Evolutionary conservation across 2,113 vertebrate species (phyloP).

Genomic region (Neolamprologus sp.): DNA sequence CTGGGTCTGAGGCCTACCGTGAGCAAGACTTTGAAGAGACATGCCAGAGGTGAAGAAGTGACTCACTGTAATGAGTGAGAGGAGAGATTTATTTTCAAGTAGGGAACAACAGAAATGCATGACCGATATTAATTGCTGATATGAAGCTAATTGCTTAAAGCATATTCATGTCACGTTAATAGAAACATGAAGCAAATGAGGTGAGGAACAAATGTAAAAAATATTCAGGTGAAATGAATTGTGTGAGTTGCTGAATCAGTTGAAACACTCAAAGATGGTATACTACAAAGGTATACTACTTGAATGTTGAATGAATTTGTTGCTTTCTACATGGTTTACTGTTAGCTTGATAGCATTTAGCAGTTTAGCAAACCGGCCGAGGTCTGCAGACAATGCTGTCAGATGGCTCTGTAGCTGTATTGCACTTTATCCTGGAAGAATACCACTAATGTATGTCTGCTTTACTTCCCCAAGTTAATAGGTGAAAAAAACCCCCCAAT

Average conservation of each 20-base stretch:
- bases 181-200: not conserved
- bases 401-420: not conserved
- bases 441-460: not conserved
- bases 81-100: not conserved
- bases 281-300: not conserved
- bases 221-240: not conserved
- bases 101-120: not conserved
- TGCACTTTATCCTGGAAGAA: not conserved
- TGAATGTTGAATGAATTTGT: not conserved
- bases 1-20: not conserved
- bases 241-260: not conserved
- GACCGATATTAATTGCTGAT: not conserved
- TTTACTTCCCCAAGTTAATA: not conserved
- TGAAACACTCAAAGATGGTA: not conserved
- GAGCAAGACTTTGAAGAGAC: not conserved
- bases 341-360: not conserved
- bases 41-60: not conserved
- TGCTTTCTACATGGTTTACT: not conserved
- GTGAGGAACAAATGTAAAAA: fast-evolving
- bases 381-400: not conserved
- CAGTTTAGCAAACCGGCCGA: not conserved
- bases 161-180: not conserved
- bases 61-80: not conserved
- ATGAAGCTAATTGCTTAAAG: not conserved
- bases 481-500: not conserved